A percentile compares a stretch with the other conserved stretches of the same genome.
These are phyloP conservation scores for Amphiura filiformis DNA, from an alignment of 35 echinoderm and acorn worm species.

Conservation along the genomic window DNA sequence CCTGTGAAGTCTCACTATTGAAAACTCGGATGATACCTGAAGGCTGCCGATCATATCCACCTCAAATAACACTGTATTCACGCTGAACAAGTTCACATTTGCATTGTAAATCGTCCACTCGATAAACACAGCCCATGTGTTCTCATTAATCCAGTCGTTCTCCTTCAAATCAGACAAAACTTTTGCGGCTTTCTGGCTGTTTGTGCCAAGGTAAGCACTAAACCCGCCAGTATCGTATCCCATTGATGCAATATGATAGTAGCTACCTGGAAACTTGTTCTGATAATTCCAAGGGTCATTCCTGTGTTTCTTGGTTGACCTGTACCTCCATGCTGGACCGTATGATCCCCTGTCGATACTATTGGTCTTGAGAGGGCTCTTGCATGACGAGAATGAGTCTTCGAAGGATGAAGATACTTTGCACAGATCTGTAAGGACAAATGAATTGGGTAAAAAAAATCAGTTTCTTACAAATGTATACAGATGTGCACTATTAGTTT, in stretches of 20 bases:
- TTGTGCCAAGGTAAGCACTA: conserved; percentile 37
- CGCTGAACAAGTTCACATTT: conserved; percentile 70
- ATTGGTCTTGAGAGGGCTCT: background rate
- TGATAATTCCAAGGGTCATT: conserved; percentile 57
- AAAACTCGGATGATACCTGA: conserved; percentile 27
- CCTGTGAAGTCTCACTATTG: conserved; percentile 41
- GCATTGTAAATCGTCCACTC: conserved; percentile 91
- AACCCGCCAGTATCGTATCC: conserved; percentile 62
- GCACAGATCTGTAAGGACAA: background rate
- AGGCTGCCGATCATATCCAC: conserved; percentile 33
- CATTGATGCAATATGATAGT: background rate
- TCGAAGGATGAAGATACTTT: background rate
- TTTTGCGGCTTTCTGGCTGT: background rate
- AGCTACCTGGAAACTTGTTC: conserved; percentile 42
- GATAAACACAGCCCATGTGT: conserved; percentile 66
- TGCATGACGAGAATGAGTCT: background rate
- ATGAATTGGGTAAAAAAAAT: background rate
- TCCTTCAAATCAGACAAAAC: conserved; percentile 18
- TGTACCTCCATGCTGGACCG: conserved; percentile 35
- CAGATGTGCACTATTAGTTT: no score
- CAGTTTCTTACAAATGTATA: background rate
- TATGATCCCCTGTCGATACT: background rate
- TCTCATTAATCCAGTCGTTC: conserved; percentile 52
- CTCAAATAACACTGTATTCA: conserved; percentile 65
- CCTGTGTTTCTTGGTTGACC: background rate